Base-by-base conservation (phyloP, 2,113 vertebrate genomes). In the Psilopsiagon aymara region DNA sequence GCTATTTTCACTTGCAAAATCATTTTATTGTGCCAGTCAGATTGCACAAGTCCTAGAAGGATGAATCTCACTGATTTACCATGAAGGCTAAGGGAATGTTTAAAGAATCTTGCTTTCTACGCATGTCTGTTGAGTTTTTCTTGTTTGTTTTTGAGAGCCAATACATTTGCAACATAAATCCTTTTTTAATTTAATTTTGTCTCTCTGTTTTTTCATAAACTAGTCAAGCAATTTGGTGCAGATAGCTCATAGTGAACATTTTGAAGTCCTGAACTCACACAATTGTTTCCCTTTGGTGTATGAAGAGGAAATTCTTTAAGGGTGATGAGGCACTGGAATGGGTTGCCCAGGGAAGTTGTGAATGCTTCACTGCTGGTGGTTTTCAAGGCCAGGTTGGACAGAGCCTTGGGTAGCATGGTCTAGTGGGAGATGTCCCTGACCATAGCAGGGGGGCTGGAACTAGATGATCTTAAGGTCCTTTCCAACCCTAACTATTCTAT, bases 1-100 rank as follows among this genome's bases (percentile, higher is more conserved):
- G 91, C 92, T 95, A 66, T 93, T 96, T 96, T 96, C 95, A 88
- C 74, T 94, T 95, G 91, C 81, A 96, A 91, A 96, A 91, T 88
- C 44, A 70, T 92, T 95, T 75, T 83, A 90, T 93, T 92, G 88
- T 95, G 68, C 73, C 77, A 87, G 60, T 83, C 73, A 78, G 82
- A 90, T 88, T 92, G 77, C 59, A 82, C 43, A 81, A 94, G 70
- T 88, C 18, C 13, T 73, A 76, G 69, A n/a, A 79, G 73, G 75
- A 77, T 69, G 86, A 89, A 91, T 92, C 44, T 85, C 49, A 57
- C 39, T 93, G 69, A 89, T 93, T 95, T 94, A 77, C 59, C n/a
- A 12, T 21, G 62, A 82, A 96, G 62, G 69, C 70, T 79, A 23
- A 73, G 51, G 86, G 37, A 76, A 19, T 1, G 0, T 83, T 88